Base-by-base conservation (phyloP, 2,797 vertebrate genomes). In the Cirrhinus mrigala region DNA sequence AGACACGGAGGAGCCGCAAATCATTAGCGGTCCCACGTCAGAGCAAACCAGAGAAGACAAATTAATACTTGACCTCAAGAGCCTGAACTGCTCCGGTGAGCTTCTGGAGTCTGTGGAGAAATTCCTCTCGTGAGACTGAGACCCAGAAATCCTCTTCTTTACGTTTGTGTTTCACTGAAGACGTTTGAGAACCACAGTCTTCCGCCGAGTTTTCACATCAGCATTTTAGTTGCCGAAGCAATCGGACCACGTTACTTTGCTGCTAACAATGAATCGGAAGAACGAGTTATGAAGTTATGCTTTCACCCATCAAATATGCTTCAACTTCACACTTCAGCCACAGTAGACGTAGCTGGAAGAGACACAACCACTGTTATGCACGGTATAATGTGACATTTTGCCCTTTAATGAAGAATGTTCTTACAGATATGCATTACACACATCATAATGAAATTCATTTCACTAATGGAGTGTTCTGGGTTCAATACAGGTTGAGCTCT, bases 11-110 rank as follows among this genome's bases (percentile, higher is more conserved):
- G 52, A 64, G 75, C 91, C 91, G 68, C 84, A 80, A 46, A 90
- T 93, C 46, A 81, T 91, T 37, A 78, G 91, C 79, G 89, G 92
- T 88, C 89, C 90, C 73, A 89, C 88, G 84, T 93, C 92, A 83
- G 91, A 93, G 70, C 84, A 85, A 77, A 89, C 56, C 79, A 76
- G 8, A 37, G 83, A 83, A 76, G 86, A 50, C 70, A 60, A 89
- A 46, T 50, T 88, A 44, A 58, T 91, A 46, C 64, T 90, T 44
- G 29, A 52, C 79, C 88, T 90, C 29, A 87, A 90, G 83, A 85
- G 81, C 52, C 40, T 86, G 60, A 88, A 89, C 84, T 88, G 80
- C 81, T 88, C 78, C 68, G 66, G 82, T 79, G 84, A 88, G 20
- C 44, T 85, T 6, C 83, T 86, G 12, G 82, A 92, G 58, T 84